phyloP scores from a whole-genome alignment of 2,113 vertebrate species.

The Pachycephala philippinensis region DNA sequence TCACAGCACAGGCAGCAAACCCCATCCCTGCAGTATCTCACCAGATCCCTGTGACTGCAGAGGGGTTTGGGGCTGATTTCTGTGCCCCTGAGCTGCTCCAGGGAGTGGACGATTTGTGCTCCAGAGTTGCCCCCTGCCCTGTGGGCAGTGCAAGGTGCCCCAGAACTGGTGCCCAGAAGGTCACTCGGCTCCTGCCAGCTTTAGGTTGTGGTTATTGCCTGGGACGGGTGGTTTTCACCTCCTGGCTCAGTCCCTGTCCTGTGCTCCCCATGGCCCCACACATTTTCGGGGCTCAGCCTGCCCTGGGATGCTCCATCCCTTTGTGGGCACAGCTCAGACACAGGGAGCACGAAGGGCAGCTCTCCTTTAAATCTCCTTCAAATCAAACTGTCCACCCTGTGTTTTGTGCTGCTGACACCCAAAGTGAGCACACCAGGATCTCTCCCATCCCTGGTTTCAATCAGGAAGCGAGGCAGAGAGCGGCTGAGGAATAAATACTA shows the following conservation, averaged over 20 bases:
- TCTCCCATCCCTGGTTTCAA: background rate
- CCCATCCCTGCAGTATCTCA: background rate
- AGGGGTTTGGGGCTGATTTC: background rate
- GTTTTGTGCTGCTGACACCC: background rate
- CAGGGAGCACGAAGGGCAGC: fast-evolving
- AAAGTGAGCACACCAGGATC: background rate
- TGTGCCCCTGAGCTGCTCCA: background rate
- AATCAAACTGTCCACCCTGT: fast-evolving
- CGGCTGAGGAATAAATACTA: background rate
- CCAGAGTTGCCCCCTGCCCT: background rate
- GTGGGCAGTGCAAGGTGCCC: background rate
- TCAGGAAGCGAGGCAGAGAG: background rate
- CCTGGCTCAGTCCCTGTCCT: fast-evolving
- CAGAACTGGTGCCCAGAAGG: background rate
- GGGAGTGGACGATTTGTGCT: background rate
- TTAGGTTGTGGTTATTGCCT: background rate
- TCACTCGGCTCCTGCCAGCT: background rate
- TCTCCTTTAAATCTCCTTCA: background rate
- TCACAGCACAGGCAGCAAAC: fast-evolving
- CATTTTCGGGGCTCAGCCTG: background rate
- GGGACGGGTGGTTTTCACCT: fast-evolving
- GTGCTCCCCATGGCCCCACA: background rate
- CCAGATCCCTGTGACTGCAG: background rate
- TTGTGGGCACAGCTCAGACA: background rate
- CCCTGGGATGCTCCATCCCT: background rate